Conservation (phyloP, 1,140 invertebrate species). For the Schlechtendalia chinensis region DNA sequence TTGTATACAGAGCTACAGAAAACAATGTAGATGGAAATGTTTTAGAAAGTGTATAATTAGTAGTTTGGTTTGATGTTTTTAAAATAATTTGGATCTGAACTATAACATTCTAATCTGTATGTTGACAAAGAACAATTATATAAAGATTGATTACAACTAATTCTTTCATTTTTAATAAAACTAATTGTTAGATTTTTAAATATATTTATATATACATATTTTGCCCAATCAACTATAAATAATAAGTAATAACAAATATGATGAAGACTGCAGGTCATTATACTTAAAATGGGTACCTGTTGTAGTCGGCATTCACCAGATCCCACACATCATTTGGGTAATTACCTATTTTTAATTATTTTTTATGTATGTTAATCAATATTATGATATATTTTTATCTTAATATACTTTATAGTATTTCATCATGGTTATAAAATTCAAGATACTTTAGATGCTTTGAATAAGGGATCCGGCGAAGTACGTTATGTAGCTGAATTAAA, state of each 20-base stretch:
- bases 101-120: not conserved
- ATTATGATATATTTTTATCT: not conserved
- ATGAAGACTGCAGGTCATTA: not conserved
- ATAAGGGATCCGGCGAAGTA: conserved; percentile 59
- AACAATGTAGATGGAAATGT: not conserved
- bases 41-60: not conserved
- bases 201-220: not conserved
- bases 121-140: not conserved
- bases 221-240: not conserved
- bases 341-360: conserved; percentile 37
- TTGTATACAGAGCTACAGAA: not conserved
- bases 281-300: conserved; percentile 55
- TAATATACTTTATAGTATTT: conserved; percentile 11
- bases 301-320: conserved; percentile 54
- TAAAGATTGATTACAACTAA: not conserved
- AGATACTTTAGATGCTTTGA: conserved; percentile 50
- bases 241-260: not conserved
- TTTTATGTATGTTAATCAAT: not conserved
- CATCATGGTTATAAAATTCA: conserved; percentile 54
- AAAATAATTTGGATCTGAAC: too few relatives aligned
- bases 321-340: conserved; percentile 53
- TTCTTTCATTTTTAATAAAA: not conserved
- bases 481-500: conserved; percentile 77
- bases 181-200: not conserved
- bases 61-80: not conserved